Evolutionary conservation across 2,888 invertebrate genomes (phyloP).

Genomic region (Atherix ibis): DNA sequence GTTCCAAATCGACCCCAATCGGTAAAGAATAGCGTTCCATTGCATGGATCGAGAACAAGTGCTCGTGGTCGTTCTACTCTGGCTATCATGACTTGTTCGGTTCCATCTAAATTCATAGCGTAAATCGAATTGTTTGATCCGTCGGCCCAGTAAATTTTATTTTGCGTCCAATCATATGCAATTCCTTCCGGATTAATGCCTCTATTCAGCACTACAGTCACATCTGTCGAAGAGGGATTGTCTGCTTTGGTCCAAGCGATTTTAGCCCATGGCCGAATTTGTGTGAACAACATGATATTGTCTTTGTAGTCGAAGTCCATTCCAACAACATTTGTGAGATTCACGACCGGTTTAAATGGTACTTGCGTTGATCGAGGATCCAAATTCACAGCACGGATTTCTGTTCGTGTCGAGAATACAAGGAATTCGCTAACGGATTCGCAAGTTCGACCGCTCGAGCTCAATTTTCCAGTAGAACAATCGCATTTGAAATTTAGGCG

Average conservation of each 20-base stretch:
- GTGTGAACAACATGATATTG: constrained; percentile 77
- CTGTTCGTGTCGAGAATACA: constrained; percentile 86
- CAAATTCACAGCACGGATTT: constrained; percentile 79
- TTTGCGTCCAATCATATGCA: constrained; percentile 95
- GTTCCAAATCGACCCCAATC: constrained; percentile 92
- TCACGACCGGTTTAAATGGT: constrained; percentile 72
- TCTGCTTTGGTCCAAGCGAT: constrained; percentile 68
- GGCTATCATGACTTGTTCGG: constrained; percentile 79
- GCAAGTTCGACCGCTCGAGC: constrained; percentile 52
- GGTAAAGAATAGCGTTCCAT: constrained; percentile 86
- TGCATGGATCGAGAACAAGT: constrained; percentile 92
- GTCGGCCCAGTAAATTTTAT: constrained; percentile 96
- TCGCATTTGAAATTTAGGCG: constrained; percentile 55
- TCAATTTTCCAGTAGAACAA: constrained; percentile 78
- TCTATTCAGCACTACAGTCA: constrained; percentile 53
- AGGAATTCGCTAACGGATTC: constrained; percentile 75
- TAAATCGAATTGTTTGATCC: constrained; percentile 88
- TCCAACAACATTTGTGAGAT: constrained; percentile 85
- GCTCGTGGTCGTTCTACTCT: constrained; percentile 86
- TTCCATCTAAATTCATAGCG: constrained; percentile 82
- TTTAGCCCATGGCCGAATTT: constrained; percentile 80
- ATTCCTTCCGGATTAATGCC: constrained; percentile 87
- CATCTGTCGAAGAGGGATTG: constrained; percentile 44
- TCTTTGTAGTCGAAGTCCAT: constrained; percentile 89
- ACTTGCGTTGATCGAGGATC: constrained; percentile 66